Conservation (phyloP, 2,888 invertebrate genomes). For the Polydrusus pterygomalis region DNA sequence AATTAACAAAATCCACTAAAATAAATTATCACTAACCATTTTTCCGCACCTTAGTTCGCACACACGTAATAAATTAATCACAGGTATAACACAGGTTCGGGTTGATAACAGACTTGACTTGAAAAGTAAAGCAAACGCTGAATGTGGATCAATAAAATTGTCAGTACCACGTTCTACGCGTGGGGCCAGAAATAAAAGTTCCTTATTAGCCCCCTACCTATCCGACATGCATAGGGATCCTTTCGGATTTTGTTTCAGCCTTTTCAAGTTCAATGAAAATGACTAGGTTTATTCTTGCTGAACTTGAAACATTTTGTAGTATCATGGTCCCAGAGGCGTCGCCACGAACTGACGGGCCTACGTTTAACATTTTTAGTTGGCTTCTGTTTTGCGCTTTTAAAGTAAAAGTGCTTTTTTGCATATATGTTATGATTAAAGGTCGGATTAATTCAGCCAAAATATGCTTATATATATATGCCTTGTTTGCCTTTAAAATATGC, state of each 20-base stretch:
- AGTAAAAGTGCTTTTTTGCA: too few species aligned
- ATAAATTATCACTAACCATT: conserved; percentile 36
- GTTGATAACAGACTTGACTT: background rate
- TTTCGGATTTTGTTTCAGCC: conserved; percentile 34
- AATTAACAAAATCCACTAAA: background rate
- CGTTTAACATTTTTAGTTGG: too few species aligned
- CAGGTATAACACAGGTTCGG: too few species aligned
- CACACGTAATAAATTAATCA: background rate
- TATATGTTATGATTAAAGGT: too few species aligned
- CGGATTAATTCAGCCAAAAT: too few species aligned
- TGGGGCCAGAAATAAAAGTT: conserved; percentile 44
- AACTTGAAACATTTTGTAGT: conserved; percentile 2
- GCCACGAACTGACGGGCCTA: too few species aligned
- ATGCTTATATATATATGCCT: too few species aligned
- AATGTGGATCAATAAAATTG: conserved; percentile 21
- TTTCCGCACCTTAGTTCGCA: conserved; percentile 8
- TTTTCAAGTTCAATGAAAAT: conserved; percentile 45
- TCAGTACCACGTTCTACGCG: conserved; percentile 26
- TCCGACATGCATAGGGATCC: conserved; percentile 39
- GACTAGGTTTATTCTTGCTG: conserved; percentile 23
- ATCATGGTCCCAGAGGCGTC: too few species aligned
- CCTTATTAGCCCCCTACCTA: conserved; percentile 41
- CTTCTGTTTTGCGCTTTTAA: too few species aligned
- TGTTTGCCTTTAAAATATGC: too few species aligned
- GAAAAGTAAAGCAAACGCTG: conserved; percentile 14